Conservation (phyloP, 2,113 vertebrate species). For the Semicossyphus pulcher region DNA sequence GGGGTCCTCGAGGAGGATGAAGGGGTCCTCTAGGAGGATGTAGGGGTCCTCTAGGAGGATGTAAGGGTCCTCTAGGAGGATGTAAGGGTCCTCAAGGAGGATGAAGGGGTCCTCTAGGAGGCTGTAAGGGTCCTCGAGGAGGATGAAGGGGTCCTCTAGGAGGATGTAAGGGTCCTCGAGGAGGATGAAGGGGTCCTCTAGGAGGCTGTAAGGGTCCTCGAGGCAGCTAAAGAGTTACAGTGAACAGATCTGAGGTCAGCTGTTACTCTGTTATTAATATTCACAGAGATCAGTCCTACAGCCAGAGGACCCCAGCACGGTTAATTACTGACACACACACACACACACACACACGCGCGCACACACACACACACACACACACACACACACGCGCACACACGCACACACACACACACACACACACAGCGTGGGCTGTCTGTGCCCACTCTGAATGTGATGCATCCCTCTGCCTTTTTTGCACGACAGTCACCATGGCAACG, state of each 20-base stretch:
- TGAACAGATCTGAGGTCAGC: not conserved
- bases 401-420: slow-evolving; percentile 7
- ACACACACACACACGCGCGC: slow-evolving; percentile 20
- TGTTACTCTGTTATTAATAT: too few relatives aligned
- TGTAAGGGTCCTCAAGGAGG: too few relatives aligned
- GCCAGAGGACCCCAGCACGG: too few relatives aligned
- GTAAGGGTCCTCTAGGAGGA: too few relatives aligned
- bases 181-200: not conserved
- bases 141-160: not conserved
- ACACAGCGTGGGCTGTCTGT: slow-evolving; percentile 32
- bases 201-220: not conserved
- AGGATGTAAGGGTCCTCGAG: too few relatives aligned
- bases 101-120: not conserved
- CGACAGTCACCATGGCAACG: slow-evolving; percentile 58
- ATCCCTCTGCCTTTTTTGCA: slow-evolving; percentile 27
- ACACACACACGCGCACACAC: slow-evolving; percentile 1
- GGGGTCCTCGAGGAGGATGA: too few relatives aligned
- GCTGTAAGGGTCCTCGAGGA: not conserved
- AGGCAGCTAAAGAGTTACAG: not conserved
- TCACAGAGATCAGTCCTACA: too few relatives aligned
- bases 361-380: slow-evolving; percentile 20
- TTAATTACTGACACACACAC: slow-evolving; percentile 24
- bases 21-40: too few relatives aligned
- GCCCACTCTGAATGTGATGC: slow-evolving; percentile 55
- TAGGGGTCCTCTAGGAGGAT: too few relatives aligned